Evolutionary conservation across 2,797 vertebrate species (phyloP).

Genomic region (Poecilia wingei): DNA sequence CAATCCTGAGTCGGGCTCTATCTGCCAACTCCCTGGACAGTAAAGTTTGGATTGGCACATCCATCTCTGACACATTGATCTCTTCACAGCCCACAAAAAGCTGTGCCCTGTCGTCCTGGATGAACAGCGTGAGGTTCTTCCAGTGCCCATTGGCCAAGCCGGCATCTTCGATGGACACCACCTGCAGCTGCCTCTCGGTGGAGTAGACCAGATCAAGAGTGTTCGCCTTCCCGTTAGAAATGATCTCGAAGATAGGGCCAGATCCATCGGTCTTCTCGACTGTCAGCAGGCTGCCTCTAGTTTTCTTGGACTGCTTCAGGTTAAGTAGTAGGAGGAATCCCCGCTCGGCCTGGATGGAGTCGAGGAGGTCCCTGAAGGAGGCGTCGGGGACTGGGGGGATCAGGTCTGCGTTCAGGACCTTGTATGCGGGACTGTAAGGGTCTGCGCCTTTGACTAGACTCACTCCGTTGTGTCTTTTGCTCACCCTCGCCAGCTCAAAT

Average conservation of each 20-base stretch:
- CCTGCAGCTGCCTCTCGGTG: conserved; percentile 83
- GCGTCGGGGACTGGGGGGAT: conserved; percentile 90
- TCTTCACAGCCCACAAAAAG: conserved; percentile 95
- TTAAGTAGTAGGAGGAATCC: conserved; percentile 94
- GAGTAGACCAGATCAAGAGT: conserved; percentile 92
- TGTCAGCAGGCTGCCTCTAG: conserved; percentile 87
- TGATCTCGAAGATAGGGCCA: conserved; percentile 90
- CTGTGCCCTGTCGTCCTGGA: conserved; percentile 93
- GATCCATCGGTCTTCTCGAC: conserved; percentile 89
- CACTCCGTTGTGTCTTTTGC: conserved; percentile 87
- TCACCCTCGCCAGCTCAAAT: conserved; percentile 87
- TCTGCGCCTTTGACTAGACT: conserved; percentile 91
- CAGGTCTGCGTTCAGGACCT: conserved; percentile 89
- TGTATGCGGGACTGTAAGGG: conserved; percentile 92
- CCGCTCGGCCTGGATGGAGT: conserved; percentile 90
- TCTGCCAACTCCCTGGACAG: conserved; percentile 87
- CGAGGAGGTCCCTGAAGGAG: conserved; percentile 93
- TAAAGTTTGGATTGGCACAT: conserved; percentile 89
- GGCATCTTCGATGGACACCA: conserved; percentile 92
- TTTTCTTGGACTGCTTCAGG: conserved; percentile 91
- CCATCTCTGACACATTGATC: conserved; percentile 89
- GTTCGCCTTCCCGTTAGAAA: conserved; percentile 92
- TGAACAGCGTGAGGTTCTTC: conserved; percentile 96
- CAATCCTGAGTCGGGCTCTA: conserved; percentile 86
- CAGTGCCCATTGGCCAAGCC: conserved; percentile 90